A percentile compares a stretch with the other conserved stretches of the same genome.
Evolutionary conservation across 2,888 invertebrate species (phyloP).

Genomic region (Epicampocera succincta): DNA sequence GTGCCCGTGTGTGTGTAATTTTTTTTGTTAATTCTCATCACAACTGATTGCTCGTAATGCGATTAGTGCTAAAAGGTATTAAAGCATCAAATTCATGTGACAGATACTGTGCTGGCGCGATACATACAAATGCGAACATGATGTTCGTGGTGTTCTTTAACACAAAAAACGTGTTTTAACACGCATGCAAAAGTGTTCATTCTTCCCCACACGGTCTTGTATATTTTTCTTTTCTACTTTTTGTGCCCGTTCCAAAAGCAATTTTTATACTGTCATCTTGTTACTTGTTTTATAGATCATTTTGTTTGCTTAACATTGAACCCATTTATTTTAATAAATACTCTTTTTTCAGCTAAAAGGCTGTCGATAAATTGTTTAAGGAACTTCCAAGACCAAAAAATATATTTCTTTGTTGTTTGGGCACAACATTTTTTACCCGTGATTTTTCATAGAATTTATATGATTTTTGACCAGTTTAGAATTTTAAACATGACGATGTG

Average conservation of each 20-base stretch:
- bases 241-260: constrained; percentile 12
- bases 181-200: constrained; percentile 66
- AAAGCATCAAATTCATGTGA: constrained; percentile 81
- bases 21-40: constrained; percentile 81
- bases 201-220: constrained; percentile 39
- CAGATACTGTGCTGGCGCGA: constrained; percentile 69
- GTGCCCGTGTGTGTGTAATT: constrained; percentile 49
- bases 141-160: constrained; percentile 43
- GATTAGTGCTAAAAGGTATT: constrained; percentile 82
- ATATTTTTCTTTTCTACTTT: constrained; percentile 5
- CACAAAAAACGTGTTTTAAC: constrained; percentile 62
- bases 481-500: constrained; percentile 62
- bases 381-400: constrained; percentile 7
- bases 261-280: constrained; percentile 36
- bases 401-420: constrained; percentile 42
- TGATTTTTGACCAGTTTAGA: constrained; percentile 43
- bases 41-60: constrained; percentile 81
- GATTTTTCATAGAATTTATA: constrained; percentile 59
- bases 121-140: constrained; percentile 3
- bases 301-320: constrained; percentile 44
- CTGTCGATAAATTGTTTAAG: constrained; percentile 57
- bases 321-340: constrained; percentile 40
- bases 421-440: constrained; percentile 21
- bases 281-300: constrained; percentile 26
- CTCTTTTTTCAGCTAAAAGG: constrained; percentile 31